Evolutionary conservation across 2,797 vertebrate species (phyloP).

Genomic region (Parauchenoglanis ngamensis): DNA sequence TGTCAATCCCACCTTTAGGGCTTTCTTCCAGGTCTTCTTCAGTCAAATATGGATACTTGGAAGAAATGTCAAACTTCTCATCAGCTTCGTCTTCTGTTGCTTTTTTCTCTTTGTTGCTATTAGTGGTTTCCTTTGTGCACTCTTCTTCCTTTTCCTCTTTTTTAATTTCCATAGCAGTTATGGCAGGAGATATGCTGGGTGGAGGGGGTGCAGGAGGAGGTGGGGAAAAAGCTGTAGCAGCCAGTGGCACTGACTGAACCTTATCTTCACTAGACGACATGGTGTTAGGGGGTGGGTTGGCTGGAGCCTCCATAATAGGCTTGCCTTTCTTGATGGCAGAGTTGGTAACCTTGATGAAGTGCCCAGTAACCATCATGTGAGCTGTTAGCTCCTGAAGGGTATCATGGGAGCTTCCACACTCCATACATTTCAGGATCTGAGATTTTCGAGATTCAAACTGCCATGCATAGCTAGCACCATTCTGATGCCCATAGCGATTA

Average conservation of each 20-base stretch:
- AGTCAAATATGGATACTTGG: slow-evolving; percentile 95
- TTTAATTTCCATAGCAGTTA: slow-evolving; percentile 85
- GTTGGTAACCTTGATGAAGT: slow-evolving; percentile 99
- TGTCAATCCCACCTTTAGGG: slow-evolving; percentile 95
- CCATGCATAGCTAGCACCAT: slow-evolving; percentile 98
- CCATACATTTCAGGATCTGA: slow-evolving; percentile 99
- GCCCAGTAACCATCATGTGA: slow-evolving; percentile 99
- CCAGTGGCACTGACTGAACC: slow-evolving; percentile 94
- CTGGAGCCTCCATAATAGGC: slow-evolving; percentile 85
- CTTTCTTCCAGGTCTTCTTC: slow-evolving; percentile 97
- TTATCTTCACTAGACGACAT: slow-evolving; percentile 85
- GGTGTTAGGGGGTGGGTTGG: slow-evolving; percentile 72
- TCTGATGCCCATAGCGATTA: slow-evolving; percentile 98
- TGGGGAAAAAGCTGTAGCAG: slow-evolving; percentile 93
- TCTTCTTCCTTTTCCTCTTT: slow-evolving; percentile 94
- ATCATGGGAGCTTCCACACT: slow-evolving; percentile 94
- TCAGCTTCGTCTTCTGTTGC: slow-evolving; percentile 82
- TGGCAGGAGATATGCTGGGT: slow-evolving; percentile 83
- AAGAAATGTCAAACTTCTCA: slow-evolving; percentile 93
- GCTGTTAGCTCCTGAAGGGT: slow-evolving; percentile 96
- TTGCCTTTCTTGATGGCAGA: slow-evolving; percentile 99
- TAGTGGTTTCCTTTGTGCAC: slow-evolving; percentile 76
- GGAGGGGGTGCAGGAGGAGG: slow-evolving; percentile 87
- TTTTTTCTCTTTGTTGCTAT: slow-evolving; percentile 83
- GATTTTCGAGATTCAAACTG: slow-evolving; percentile 98